These are phyloP conservation scores for Zaprionus tsacasi DNA, from an alignment of 1,140 invertebrate species.

Conservation along the genomic window DNA sequence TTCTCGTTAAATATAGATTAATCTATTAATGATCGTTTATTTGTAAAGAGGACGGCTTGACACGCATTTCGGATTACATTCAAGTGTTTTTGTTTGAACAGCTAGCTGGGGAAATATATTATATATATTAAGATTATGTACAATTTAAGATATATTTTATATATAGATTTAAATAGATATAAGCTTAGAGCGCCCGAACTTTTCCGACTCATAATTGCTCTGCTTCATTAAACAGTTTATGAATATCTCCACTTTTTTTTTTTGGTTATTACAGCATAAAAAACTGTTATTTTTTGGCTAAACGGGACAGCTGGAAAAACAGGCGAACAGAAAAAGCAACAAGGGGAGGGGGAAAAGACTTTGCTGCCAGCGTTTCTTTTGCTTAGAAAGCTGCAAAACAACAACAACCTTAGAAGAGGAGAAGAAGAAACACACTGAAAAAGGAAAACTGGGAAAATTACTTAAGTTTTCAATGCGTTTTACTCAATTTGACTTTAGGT, in stretches of 20 bases:
- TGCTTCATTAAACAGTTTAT: conserved; percentile 80
- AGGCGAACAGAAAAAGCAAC: conserved; percentile 24
- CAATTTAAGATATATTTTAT: too few relatives aligned
- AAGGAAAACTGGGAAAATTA: conserved; percentile 61
- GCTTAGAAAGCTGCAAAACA: conserved; percentile 31
- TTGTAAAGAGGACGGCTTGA: conserved; percentile 81
- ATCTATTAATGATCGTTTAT: conserved; percentile 51
- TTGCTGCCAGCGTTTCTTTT: conserved; percentile 48
- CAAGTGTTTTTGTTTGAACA: conserved; percentile 45
- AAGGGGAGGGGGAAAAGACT: conserved; percentile 13
- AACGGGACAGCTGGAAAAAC: conserved; percentile 66
- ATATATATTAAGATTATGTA: too few relatives aligned
- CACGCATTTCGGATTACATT: conserved; percentile 71
- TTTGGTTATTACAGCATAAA: conserved; percentile 69
- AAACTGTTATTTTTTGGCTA: conserved; percentile 46
- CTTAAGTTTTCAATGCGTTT: conserved; percentile 81
- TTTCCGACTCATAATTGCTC: conserved; percentile 62
- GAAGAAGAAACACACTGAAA: conserved; percentile 22
- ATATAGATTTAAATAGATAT: not conserved
- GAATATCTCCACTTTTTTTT: conserved; percentile 50
- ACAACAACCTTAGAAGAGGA: conserved; percentile 8
- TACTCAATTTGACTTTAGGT: conserved; percentile 79
- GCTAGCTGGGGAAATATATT: conserved; percentile 36
- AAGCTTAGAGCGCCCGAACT: not conserved
- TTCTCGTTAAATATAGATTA: conserved; percentile 47